Conservation (phyloP, 2,797 vertebrate genomes). For the Dermochelys coriacea region DNA sequence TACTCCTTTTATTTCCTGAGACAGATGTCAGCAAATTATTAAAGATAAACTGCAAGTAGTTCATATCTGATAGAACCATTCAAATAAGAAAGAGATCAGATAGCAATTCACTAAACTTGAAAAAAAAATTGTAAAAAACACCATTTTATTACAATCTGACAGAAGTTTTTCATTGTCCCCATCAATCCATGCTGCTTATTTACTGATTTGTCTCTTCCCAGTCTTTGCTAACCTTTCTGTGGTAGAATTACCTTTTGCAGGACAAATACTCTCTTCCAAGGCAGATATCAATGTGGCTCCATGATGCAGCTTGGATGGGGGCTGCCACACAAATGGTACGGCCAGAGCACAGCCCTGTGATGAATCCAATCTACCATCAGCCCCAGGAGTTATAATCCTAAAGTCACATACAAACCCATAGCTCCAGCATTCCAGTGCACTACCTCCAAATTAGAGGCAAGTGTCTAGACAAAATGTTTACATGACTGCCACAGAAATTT, state of each 20-base stretch:
- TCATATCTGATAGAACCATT: slow-evolving; percentile 43
- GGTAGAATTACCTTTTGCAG: slow-evolving; percentile 80
- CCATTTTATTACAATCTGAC: slow-evolving; percentile 55
- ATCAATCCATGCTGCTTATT: slow-evolving; percentile 49
- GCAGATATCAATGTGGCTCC: slow-evolving; percentile 54
- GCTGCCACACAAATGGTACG: background rate
- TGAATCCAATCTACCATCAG: slow-evolving; percentile 73
- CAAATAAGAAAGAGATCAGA: background rate
- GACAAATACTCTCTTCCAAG: slow-evolving; percentile 81
- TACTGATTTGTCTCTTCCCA: slow-evolving; percentile 65
- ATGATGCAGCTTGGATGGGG: background rate
- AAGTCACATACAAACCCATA: background rate
- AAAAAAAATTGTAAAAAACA: slow-evolving; percentile 60
- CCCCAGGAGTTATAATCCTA: background rate
- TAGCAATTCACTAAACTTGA: background rate
- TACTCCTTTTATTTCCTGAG: background rate
- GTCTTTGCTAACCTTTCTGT: slow-evolving; percentile 77
- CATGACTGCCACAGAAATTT: slow-evolving; percentile 63
- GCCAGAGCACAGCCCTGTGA: slow-evolving; percentile 57
- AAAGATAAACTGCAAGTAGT: slow-evolving; percentile 52
- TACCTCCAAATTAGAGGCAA: slow-evolving; percentile 67
- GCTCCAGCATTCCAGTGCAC: slow-evolving; percentile 20
- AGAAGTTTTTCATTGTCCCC: slow-evolving; percentile 35
- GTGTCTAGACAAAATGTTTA: slow-evolving; percentile 29
- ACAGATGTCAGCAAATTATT: slow-evolving; percentile 39